Conservation (phyloP, 2,888 invertebrate genomes). For the Tortrix viridana region DNA sequence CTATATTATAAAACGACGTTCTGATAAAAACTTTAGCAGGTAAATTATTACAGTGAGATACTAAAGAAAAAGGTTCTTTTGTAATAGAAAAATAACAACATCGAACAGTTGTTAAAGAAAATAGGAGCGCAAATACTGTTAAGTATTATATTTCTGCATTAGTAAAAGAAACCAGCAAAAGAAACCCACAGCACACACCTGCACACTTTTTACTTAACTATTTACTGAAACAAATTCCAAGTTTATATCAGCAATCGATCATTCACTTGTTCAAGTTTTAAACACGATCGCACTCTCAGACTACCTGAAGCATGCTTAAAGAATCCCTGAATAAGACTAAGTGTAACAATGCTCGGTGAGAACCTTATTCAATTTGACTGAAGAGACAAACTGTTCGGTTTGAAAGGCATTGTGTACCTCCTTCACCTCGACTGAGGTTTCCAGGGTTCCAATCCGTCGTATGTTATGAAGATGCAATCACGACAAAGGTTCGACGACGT, state of each 20-base stretch:
- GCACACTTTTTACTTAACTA: no score
- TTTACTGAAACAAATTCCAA: no score
- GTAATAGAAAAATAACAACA: no score
- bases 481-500: neutral
- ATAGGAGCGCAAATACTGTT: no score
- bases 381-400: constrained; percentile 74
- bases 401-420: constrained; percentile 69
- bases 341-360: constrained; percentile 65
- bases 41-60: no score
- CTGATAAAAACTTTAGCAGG: neutral
- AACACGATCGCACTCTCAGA: neutral
- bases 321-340: constrained; percentile 14
- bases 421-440: constrained; percentile 59
- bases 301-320: constrained; percentile 16
- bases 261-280: neutral
- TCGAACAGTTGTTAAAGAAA: no score
- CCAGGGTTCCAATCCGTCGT: constrained; percentile 27
- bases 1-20: neutral
- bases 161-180: no score
- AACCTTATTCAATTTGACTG: constrained; percentile 80
- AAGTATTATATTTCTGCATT: no score
- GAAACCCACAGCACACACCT: no score
- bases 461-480: neutral
- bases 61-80: no score
- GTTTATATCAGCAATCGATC: no score